Evolutionary conservation across 2,113 vertebrate genomes (phyloP).

Genomic region (Cyprinodon variegatus): DNA sequence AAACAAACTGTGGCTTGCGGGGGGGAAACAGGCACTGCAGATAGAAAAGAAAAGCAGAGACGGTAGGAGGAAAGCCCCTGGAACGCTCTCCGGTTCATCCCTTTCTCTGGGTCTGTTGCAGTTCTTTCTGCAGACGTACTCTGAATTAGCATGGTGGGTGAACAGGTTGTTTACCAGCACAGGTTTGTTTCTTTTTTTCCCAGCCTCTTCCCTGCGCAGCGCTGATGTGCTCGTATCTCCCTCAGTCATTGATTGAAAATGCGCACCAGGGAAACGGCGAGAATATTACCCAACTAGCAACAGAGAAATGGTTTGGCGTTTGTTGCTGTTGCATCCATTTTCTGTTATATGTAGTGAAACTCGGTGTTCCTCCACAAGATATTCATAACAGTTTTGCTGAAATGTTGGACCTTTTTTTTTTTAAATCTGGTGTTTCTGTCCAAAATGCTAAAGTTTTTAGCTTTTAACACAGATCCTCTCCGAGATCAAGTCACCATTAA

Average conservation of each 20-base stretch:
- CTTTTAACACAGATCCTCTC: neutral
- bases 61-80: slow-evolving; percentile 57
- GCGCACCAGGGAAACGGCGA: slow-evolving; percentile 30
- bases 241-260: slow-evolving; percentile 61
- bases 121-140: slow-evolving; percentile 30
- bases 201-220: neutral
- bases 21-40: slow-evolving; percentile 48
- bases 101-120: slow-evolving; percentile 36
- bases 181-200: slow-evolving; percentile 4
- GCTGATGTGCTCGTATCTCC: slow-evolving; percentile 45
- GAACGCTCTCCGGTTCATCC: slow-evolving; percentile 55
- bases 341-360: neutral
- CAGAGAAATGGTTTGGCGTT: slow-evolving; percentile 25
- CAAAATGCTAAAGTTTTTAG: neutral
- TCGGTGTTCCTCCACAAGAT: neutral
- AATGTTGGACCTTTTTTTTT: neutral
- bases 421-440: neutral
- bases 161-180: slow-evolving; percentile 68
- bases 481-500: neutral
- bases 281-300: slow-evolving; percentile 60
- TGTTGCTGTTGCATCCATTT: slow-evolving; percentile 2
- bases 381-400: neutral
- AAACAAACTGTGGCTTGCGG: slow-evolving; percentile 55
- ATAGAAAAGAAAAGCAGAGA: slow-evolving; percentile 52
- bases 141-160: slow-evolving; percentile 26